Evolutionary conservation across 2,888 invertebrate species (phyloP).

Genomic region (Erannis defoliaria): DNA sequence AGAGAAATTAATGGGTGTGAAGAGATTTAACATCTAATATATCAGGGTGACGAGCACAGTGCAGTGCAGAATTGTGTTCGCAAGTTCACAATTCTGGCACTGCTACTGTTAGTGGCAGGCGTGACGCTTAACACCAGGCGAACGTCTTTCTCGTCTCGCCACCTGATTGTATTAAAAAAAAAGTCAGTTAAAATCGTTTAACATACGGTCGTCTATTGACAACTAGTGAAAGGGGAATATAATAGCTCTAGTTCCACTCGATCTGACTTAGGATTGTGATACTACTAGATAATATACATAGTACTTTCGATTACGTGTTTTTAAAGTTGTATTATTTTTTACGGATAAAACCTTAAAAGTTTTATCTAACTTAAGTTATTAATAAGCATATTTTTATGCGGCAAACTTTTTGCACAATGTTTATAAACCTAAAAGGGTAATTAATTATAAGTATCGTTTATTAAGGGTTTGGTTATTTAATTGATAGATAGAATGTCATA

Average conservation of each 20-base stretch:
- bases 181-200: no score
- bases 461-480: background rate
- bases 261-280: constrained; percentile 13
- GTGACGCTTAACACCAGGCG: no score
- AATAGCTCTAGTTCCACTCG: background rate
- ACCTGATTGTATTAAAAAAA: no score
- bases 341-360: background rate
- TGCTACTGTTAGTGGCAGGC: no score
- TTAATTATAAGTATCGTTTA: background rate
- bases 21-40: no score
- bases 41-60: no score
- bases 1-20: no score
- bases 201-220: no score
- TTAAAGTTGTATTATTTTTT: background rate
- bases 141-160: no score
- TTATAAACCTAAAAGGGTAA: constrained; percentile 7
- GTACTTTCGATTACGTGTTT: background rate
- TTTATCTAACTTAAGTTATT: background rate
- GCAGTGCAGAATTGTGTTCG: no score
- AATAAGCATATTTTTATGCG: background rate
- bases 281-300: background rate
- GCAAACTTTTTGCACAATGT: background rate
- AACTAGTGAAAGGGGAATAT: background rate
- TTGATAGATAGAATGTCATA: background rate
- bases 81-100: no score